Base-by-base conservation (phyloP, 2,113 vertebrate genomes). In the Mystacornis crossleyi region DNA sequence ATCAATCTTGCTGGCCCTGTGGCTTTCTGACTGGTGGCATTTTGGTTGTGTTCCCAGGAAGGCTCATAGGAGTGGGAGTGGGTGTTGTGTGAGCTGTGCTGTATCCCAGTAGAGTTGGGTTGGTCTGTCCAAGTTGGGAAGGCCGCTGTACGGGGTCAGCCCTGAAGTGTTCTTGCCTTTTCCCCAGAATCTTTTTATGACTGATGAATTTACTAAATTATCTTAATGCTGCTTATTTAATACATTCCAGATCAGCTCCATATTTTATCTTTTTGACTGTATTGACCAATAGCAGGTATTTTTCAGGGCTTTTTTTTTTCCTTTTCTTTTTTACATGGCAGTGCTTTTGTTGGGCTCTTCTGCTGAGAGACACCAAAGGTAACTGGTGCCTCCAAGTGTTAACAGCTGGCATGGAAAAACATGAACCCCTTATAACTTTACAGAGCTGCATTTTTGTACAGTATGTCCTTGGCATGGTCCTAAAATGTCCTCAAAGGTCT, bases 241-340 rank as follows among this genome's bases (percentile, higher is more conserved):
- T 69, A 18, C 47, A 13, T 95, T 86, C 74, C 80, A 86, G 50
- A 94, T 73, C 58, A 96, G 26, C 93, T 97, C 88, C 21, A 5
- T 67, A 54, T 93, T 93, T 97, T 95, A 40, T 90, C 94, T 85
- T 97, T 78, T 96, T 92, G 79, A 81, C 38, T 80, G 82, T 79
- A 87, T 89, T 74, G 95, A 91, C 58, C 65, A 50, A 57, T 81
- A 84, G 36, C 96, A 96, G 70, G 15, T 95, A 28, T 97, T 97
- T 88, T 90, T 95, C 18, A 86, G 93, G 79, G 81, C 40, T 21
- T 15, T 95, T 94, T 18, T 29, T 15, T 96, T 97, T 72, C 18
- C 16, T 6, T 42, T 42, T 16, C 19, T 38, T 75, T 31, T 58
- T 72, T 38, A 17, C 8, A 3, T 66, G 31, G 13, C 61, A 8